phyloP scores from a whole-genome alignment of 92 coral and sea anemone genomes.

The Porites divaricata region DNA sequence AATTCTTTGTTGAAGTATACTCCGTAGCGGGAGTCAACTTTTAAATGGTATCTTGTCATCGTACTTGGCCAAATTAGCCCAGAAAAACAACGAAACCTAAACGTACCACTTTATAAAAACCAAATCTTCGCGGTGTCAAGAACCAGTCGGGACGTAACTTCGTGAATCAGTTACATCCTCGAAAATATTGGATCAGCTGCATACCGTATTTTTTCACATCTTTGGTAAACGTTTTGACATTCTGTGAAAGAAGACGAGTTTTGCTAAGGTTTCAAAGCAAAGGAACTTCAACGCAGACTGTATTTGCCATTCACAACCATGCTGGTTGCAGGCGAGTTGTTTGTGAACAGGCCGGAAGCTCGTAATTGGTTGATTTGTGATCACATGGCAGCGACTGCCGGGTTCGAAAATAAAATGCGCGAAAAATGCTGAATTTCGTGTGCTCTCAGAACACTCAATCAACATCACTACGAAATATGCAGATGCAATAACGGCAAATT shows the following conservation, averaged over 20 bases:
- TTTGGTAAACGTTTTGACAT: conserved; percentile 2
- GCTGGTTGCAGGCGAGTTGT: conserved; percentile 47
- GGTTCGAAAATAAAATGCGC: conserved; percentile 54
- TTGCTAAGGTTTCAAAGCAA: neutral
- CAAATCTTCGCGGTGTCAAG: neutral
- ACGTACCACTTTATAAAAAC: conserved; percentile 29
- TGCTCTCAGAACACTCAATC: neutral
- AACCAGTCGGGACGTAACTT: conserved; percentile 15
- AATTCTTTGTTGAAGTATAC: conserved; percentile 21
- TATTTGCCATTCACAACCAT: conserved; percentile 29
- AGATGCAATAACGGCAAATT: conserved; percentile 9
- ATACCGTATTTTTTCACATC: neutral
- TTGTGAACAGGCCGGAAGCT: conserved; percentile 32
- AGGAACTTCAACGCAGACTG: conserved; percentile 12
- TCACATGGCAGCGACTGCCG: conserved; percentile 31
- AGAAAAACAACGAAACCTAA: conserved; percentile 29
- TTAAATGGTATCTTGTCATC: conserved; percentile 22
- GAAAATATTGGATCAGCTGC: neutral
- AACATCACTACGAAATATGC: conserved; percentile 16
- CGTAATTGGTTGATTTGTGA: conserved; percentile 33
- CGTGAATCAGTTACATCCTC: conserved; percentile 25
- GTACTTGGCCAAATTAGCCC: conserved; percentile 30
- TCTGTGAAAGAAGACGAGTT: neutral
- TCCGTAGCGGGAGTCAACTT: conserved; percentile 41
- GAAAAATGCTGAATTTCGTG: conserved; percentile 32